These are phyloP conservation scores for Plecturocebus donacophilus DNA, from an alignment of 2,113 vertebrate genomes.

Conservation along the genomic window DNA sequence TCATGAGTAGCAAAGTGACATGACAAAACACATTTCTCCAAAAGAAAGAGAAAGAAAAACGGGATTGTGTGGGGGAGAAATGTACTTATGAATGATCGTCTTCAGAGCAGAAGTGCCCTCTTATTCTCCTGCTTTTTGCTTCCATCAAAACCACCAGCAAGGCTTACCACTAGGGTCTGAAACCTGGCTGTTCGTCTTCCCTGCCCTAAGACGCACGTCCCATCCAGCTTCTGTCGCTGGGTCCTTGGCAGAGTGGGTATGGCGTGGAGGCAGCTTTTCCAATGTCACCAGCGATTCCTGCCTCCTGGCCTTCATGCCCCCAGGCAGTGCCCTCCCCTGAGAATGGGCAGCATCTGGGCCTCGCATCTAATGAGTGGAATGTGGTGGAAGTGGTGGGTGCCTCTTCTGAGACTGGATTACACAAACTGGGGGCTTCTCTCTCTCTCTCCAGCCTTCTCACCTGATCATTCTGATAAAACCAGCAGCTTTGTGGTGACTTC, in stretches of 20 bases:
- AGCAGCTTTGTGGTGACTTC: rapidly evolving
- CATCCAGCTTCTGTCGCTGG: rapidly evolving
- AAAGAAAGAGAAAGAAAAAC: rapidly evolving
- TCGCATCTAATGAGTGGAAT: rapidly evolving
- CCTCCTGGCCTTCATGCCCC: rapidly evolving
- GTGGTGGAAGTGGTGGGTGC: rapidly evolving
- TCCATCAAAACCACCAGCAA: background rate
- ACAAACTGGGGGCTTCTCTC: background rate
- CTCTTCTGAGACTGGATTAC: rapidly evolving
- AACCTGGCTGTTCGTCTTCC: background rate
- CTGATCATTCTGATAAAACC: background rate
- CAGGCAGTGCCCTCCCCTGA: rapidly evolving
- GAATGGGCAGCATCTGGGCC: too few relatives aligned
- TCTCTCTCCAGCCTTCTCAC: rapidly evolving
- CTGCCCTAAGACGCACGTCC: rapidly evolving
- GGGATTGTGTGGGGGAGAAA: rapidly evolving
- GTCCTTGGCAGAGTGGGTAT: rapidly evolving
- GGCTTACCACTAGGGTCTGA: rapidly evolving
- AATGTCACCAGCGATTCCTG: too few relatives aligned
- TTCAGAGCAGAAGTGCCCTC: background rate
- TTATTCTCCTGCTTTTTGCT: rapidly evolving
- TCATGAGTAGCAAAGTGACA: background rate
- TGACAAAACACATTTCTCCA: background rate
- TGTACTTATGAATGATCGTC: rapidly evolving
- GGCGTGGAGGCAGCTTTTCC: rapidly evolving